Base-by-base conservation (phyloP, 1,140 invertebrate genomes). In the Andricus grossulariae region DNA sequence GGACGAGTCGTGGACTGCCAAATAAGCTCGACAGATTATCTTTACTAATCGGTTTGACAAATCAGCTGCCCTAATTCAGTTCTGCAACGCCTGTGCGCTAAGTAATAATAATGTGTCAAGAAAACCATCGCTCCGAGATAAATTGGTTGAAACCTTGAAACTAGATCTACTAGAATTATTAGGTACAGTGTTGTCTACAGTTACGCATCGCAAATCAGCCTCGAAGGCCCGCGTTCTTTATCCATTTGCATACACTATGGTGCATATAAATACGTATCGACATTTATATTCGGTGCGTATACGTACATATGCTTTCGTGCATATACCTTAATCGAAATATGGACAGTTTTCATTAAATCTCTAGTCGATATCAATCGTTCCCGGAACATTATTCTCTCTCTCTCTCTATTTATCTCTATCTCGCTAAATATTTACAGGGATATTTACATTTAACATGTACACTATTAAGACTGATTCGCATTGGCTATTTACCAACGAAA, bases 391-490 rank as follows among this genome's bases (percentile, higher is more conserved):
- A 81, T 78, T 78, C 79, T 79, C 79, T 55, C 16, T 66, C 25
- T 66, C 57, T 77, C 60, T 72, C 75, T 81, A 81, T 25, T 13
- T 55, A 7, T 66, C 16, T 66, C 57, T 77, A 60, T 72, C 75
- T 81, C 81, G 57, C 78, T 80, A 80, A 84, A 80, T 87, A 88
- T 87, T 81, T 88, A 88, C 85, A 88, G 84, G 72, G 83, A 76
- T 88, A 88, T 87, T 86, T 87, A 88, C 86, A 87, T 73, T 83
- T 83, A 82, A 39, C 76, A 85, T 87, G 77, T 86, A 86, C 82
- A 86, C 79, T 77, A 15, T 80, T 81, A 83, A 75, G 57, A 66
- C 25, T 39, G 57, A 39, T 13, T 45, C 15, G 57, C 13, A 60
- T 60, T 32, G 57, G 32, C 16, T 16, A 32, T 66, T 66, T 32